A percentile compares a stretch with the other conserved stretches of the same genome.
Evolutionary conservation across 1,140 invertebrate genomes (phyloP).

Genomic region (Heterodera carotae): DNA sequence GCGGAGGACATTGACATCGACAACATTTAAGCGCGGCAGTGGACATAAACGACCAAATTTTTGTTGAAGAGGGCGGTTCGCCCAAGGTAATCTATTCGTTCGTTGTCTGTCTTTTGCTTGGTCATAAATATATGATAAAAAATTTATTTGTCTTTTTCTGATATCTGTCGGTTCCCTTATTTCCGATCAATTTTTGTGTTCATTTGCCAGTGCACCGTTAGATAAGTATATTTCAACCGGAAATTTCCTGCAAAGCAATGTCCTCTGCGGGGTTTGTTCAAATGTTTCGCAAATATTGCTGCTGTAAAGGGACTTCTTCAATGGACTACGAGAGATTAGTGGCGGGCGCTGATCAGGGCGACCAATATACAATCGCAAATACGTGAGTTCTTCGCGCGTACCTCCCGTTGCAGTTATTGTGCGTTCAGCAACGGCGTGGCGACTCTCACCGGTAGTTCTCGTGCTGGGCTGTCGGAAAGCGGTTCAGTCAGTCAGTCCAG

Average conservation of each 20-base stretch:
- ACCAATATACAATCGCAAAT: background rate
- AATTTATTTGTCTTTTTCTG: too few species aligned
- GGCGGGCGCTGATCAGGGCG: background rate
- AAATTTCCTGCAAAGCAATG: background rate
- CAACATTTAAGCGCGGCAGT: too few species aligned
- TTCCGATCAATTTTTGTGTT: too few species aligned
- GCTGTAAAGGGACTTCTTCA: background rate
- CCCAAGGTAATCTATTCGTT: too few species aligned
- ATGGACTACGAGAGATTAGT: slow-evolving; percentile 8
- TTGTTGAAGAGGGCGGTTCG: too few species aligned
- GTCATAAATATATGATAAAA: too few species aligned
- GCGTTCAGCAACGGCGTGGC: background rate
- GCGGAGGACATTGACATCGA: background rate
- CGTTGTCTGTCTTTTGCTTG: too few species aligned
- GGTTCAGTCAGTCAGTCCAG: background rate
- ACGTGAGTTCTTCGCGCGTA: too few species aligned
- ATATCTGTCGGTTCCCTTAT: too few species aligned
- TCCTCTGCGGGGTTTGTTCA: background rate
- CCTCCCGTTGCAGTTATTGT: too few species aligned
- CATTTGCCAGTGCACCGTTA: background rate
- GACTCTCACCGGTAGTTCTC: background rate
- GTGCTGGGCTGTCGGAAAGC: background rate
- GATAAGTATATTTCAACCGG: too few species aligned
- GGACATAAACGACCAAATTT: too few species aligned
- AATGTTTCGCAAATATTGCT: slow-evolving; percentile 5